Percentiles rank a stretch among this genome's conserved stretches.
Evolutionary conservation across 2,797 vertebrate species (phyloP).

Genomic region (Halcyon badia): DNA sequence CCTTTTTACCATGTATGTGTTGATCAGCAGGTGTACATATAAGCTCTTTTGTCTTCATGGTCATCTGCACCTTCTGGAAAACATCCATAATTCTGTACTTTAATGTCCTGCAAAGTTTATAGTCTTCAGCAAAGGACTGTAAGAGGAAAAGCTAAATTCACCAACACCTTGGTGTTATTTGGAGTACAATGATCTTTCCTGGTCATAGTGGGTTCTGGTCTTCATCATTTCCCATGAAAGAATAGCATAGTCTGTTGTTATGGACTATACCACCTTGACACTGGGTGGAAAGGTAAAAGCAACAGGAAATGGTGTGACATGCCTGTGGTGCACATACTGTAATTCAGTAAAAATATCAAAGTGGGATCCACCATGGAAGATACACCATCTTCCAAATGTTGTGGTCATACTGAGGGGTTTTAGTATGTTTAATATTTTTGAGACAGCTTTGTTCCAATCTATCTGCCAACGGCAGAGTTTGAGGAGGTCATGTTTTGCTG

Average conservation of each 20-base stretch:
- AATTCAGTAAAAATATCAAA: neutral
- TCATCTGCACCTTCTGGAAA: neutral
- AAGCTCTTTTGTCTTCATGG: neutral
- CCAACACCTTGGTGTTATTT: neutral
- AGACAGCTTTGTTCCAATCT: neutral
- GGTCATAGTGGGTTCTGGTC: neutral
- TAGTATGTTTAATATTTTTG: neutral
- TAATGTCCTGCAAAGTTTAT: neutral
- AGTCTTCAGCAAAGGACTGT: neutral
- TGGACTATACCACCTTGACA: neutral
- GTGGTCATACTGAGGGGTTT: accelerated
- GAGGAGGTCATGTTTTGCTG: neutral
- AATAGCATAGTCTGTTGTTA: neutral
- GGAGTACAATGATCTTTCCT: neutral
- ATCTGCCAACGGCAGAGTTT: neutral
- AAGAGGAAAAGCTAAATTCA: neutral
- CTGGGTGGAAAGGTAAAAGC: neutral
- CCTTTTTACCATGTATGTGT: neutral
- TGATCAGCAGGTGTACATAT: neutral
- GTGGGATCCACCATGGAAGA: neutral
- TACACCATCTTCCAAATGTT: neutral
- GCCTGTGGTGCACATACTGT: neutral
- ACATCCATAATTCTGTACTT: neutral
- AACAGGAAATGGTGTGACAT: neutral
- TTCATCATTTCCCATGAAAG: neutral